These are phyloP conservation scores for Alectura lathami DNA, from an alignment of 2,113 vertebrate genomes.

Conservation along the genomic window DNA sequence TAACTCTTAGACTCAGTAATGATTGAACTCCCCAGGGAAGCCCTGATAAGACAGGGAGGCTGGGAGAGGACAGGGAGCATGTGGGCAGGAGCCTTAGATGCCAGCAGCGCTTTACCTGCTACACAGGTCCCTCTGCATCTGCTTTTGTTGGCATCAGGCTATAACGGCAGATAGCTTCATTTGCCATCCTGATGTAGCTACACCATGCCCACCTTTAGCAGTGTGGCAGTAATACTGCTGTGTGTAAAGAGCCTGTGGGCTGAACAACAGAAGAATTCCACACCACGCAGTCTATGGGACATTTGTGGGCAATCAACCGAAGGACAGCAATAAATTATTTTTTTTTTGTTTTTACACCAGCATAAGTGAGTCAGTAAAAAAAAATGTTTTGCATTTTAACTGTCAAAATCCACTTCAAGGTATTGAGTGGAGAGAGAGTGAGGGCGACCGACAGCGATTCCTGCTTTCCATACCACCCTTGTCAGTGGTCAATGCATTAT, in stretches of 20 bases:
- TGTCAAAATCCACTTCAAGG: background rate
- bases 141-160: background rate
- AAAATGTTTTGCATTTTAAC: background rate
- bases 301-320: background rate
- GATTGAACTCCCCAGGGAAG: background rate
- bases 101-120: background rate
- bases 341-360: background rate
- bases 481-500: background rate
- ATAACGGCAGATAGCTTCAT: accelerated
- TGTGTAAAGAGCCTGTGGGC: background rate
- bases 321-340: background rate
- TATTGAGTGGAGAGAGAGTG: background rate
- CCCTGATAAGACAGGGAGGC: background rate
- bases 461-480: background rate
- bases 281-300: background rate
- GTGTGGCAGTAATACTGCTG: no score
- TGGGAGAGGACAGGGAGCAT: background rate
- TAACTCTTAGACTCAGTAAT: background rate
- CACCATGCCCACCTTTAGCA: background rate
- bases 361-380: background rate
- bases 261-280: background rate
- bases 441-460: accelerated
- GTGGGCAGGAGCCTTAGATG: background rate
- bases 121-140: background rate
- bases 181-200: background rate